Evolutionary conservation across 2,888 invertebrate species (phyloP), one percentile per base, ranked within the genome.

Genomic region (Malacosoma neustria): DNA sequence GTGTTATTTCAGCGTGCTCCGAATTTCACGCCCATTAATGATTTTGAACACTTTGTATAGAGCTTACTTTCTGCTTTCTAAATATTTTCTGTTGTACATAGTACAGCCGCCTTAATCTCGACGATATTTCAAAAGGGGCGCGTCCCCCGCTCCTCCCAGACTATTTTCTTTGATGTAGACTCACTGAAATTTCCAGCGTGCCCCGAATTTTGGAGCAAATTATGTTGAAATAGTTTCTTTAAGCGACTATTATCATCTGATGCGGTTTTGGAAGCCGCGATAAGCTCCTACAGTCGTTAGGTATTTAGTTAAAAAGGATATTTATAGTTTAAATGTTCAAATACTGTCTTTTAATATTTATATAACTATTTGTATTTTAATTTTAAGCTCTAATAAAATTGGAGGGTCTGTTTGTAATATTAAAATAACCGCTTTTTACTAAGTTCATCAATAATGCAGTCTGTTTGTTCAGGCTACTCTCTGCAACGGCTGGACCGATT

Each of bases 111-210:
- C 22, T 22, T 22, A 22, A 9, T 22, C 22, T 22, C 50, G 42
- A 56, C 53, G 50, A 54, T 58, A 61, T 56, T 57, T 56, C 54
- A 65, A 54, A 51, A 54, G 42, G 48, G 5, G 22, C 9, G 22
- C 22, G 5, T 9, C 6, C 22, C 22, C 22, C 22, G 22, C 22
- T 22, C 22, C 22, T 22, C 22, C 22, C 22, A 42, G 54, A 63
- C 61, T 60, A 61, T 69, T 59, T 66, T 66, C 80, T 80, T 79
- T 80, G 80, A 79, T 64, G 71, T 65, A 52, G 64, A 62, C 67
- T 61, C 61, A 61, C 57, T 53, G 51, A 58, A 70, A 79, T 80
- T 67, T 69, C 64, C 72, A 54, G 62, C 71, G 65, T 68, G 58
- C 72, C 54, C 43, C 51, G 58, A 61, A 74, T 75, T 72, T 73